Evolutionary conservation across 2,888 invertebrate genomes (phyloP), one percentile per base, ranked within the genome.

Genomic region (Drosophila pseudotakahashii): DNA sequence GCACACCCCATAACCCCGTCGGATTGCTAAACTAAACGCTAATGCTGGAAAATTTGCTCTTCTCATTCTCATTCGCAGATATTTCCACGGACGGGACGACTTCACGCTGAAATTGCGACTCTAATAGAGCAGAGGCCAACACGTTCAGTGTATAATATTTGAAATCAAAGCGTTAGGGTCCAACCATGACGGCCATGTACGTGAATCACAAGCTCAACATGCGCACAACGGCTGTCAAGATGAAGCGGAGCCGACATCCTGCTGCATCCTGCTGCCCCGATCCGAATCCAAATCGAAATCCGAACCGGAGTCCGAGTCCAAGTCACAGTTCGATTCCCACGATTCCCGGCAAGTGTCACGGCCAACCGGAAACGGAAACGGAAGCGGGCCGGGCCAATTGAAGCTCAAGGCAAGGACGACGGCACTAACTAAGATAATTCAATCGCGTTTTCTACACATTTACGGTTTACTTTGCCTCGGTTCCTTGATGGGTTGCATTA

Each of bases 161-260:
- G 89, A 90, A 91, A 91, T 91, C 89, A 90, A 90, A 91, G 90
- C 87, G 77, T 74, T 77, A 80, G 83, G 82, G 73, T 87, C 86
- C 80, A 76, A 78, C 73, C 77, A 90, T 91, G 91, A 78, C 77
- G 74, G 75, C 71, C 70, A 71, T 68, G 59, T 63, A 60, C 55
- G 61, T 75, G 66, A 82, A 84, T 68, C 82, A 86, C 73, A 88
- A 89, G 80, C 76, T 89, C 78, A 89, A 81, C 77, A 86, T 84
- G 87, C 82, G 80, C 75, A 91, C 91, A 53, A 91, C 91, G 57
- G 88, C 91, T 64, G 91, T 91, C 75, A 91, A 91, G 82, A 91
- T 91, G 91, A 91, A 89, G 60, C 37, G 42, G 32, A 55, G 14
- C 26, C 57, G 63, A 61, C 42, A 61, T 58, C 60, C 64, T 41